These are phyloP conservation scores for Asteroscopus sphinx DNA, from an alignment of 2,888 invertebrate genomes.

Conservation along the genomic window DNA sequence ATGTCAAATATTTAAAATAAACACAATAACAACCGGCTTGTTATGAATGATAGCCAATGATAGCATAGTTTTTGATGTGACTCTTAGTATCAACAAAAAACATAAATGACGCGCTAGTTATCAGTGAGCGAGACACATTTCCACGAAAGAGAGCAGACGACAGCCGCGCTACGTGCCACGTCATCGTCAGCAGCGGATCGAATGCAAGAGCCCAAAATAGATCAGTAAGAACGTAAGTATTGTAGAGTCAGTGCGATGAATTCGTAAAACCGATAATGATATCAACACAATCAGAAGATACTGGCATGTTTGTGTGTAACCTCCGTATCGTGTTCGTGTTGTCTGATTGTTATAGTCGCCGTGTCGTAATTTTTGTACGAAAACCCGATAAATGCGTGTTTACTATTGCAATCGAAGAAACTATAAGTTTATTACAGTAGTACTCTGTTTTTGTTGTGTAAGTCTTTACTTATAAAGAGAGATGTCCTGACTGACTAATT, in stretches of 20 bases:
- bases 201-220: constrained; percentile 72
- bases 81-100: constrained; percentile 56
- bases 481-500: too few relatives aligned
- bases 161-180: constrained; percentile 65
- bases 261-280: constrained; percentile 62
- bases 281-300: constrained; percentile 56
- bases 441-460: constrained; percentile 10
- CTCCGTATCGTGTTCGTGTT: constrained; percentile 48
- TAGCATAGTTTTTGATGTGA: constrained; percentile 59
- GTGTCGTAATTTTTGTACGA: constrained; percentile 49
- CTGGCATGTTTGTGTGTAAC: constrained; percentile 39
- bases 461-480: too few relatives aligned
- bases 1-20: constrained; percentile 49
- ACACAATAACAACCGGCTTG: constrained; percentile 58
- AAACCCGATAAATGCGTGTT: constrained; percentile 47
- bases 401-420: constrained; percentile 42
- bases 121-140: constrained; percentile 56
- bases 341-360: constrained; percentile 45
- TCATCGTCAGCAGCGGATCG: constrained; percentile 64
- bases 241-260: constrained; percentile 55
- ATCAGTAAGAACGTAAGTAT: constrained; percentile 70
- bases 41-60: constrained; percentile 62
- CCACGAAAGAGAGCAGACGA: constrained; percentile 67
- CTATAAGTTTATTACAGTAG: constrained; percentile 29
- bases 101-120: constrained; percentile 47